Conservation (phyloP, 2,113 vertebrate genomes). For the Chaetura pelagica region DNA sequence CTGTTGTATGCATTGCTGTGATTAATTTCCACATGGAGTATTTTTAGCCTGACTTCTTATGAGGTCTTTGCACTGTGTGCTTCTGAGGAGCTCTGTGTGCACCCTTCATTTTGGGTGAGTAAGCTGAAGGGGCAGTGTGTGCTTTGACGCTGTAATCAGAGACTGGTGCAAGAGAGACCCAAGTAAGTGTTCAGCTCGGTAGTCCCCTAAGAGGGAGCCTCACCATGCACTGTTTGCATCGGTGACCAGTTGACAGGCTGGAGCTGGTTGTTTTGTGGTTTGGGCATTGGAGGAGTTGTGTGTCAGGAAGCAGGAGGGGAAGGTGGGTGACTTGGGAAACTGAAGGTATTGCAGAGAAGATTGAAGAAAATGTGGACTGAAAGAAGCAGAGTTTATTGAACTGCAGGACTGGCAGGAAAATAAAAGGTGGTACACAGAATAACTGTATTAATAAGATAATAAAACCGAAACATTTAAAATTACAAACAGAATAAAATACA, state of each 20-base stretch:
- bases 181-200: background rate
- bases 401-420: background rate
- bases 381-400: background rate
- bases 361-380: fast-evolving
- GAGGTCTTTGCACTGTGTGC: background rate
- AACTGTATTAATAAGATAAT: background rate
- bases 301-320: background rate
- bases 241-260: background rate
- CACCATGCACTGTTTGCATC: background rate
- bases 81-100: background rate
- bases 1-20: background rate
- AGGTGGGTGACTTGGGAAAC: background rate
- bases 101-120: background rate
- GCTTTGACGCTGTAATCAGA: background rate
- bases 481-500: too few species aligned
- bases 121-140: background rate
- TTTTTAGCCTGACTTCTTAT: background rate
- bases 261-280: background rate
- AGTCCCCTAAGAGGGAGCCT: background rate
- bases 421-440: background rate
- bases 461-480: too few species aligned
- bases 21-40: background rate
- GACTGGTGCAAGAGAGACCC: background rate
- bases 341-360: background rate
- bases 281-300: background rate